phyloP scores from a whole-genome alignment of 2,113 vertebrate species.

The Myrmophylax atrothorax region DNA sequence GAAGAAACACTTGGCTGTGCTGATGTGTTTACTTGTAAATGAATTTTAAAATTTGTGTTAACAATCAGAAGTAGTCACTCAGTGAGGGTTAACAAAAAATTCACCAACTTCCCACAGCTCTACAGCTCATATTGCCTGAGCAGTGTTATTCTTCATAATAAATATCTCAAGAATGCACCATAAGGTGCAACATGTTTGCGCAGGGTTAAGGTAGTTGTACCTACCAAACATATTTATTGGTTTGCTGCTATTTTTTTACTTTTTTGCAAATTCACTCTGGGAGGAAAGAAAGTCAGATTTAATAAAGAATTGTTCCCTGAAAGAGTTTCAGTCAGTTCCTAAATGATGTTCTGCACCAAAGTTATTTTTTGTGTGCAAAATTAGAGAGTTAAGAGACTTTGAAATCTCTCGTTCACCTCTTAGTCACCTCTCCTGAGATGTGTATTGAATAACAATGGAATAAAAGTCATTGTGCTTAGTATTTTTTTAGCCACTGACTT shows the following conservation, averaged over 20 bases:
- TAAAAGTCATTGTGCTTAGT: conserved; percentile 47
- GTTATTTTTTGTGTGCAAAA: conserved; percentile 13
- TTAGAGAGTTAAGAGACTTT: conserved; percentile 35
- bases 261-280: background rate
- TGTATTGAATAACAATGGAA: conserved; percentile 39
- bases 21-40: background rate
- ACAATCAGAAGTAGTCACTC: background rate
- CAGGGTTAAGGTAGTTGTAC: background rate
- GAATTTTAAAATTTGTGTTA: background rate
- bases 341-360: background rate
- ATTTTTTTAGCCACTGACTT: conserved; percentile 59
- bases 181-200: background rate
- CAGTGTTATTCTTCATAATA: background rate
- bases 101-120: background rate
- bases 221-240: background rate
- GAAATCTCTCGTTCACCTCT: conserved; percentile 61
- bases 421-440: conserved; percentile 60
- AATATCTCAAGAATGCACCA: background rate
- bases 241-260: background rate
- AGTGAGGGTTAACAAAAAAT: background rate
- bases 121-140: background rate
- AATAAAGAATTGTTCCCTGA: background rate
- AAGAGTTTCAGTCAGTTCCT: background rate
- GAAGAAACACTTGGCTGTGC: background rate
- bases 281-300: background rate